Conservation (phyloP, 1,140 invertebrate species). For the Gryon sp. region DNA sequence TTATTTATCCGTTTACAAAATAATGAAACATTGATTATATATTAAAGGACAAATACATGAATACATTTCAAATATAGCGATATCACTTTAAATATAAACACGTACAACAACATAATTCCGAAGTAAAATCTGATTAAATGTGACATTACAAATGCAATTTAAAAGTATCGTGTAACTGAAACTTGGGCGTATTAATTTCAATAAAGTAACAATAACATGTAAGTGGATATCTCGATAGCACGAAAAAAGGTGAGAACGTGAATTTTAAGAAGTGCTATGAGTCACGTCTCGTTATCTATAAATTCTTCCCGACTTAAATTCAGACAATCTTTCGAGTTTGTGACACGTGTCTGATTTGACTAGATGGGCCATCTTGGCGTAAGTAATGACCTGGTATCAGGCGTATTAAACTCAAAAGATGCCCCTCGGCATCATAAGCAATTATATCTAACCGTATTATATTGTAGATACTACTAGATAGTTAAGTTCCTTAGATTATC, state of each 20-base stretch:
- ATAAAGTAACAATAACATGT: constrained; percentile 29
- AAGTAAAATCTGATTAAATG: too few relatives aligned
- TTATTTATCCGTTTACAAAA: too few relatives aligned
- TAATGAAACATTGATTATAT: too few relatives aligned
- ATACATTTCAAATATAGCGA: too few relatives aligned
- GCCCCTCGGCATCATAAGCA: constrained; percentile 52
- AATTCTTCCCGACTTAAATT: constrained; percentile 39
- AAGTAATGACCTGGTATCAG: constrained; percentile 47
- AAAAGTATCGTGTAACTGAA: too few relatives aligned
- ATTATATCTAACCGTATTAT: constrained; percentile 52
- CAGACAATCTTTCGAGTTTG: constrained; percentile 48
- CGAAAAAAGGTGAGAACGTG: constrained; percentile 18
- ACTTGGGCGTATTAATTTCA: constrained; percentile 26
- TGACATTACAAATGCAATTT: too few relatives aligned
- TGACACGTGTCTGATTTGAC: constrained; percentile 52
- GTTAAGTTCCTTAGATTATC: too few relatives aligned
- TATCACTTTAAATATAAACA: too few relatives aligned
- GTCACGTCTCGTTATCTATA: constrained; percentile 47
- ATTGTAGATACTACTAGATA: constrained; percentile 26
- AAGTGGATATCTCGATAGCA: constrained; percentile 18
- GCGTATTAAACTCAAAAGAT: constrained; percentile 52
- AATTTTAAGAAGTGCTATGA: constrained; percentile 37
- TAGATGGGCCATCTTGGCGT: constrained; percentile 48
- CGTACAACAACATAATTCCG: too few relatives aligned
- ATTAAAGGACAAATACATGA: too few relatives aligned